These are phyloP conservation scores for Cyphomyrus plagiostoma DNA, from an alignment of 2,113 vertebrate genomes.

Conservation along the genomic window DNA sequence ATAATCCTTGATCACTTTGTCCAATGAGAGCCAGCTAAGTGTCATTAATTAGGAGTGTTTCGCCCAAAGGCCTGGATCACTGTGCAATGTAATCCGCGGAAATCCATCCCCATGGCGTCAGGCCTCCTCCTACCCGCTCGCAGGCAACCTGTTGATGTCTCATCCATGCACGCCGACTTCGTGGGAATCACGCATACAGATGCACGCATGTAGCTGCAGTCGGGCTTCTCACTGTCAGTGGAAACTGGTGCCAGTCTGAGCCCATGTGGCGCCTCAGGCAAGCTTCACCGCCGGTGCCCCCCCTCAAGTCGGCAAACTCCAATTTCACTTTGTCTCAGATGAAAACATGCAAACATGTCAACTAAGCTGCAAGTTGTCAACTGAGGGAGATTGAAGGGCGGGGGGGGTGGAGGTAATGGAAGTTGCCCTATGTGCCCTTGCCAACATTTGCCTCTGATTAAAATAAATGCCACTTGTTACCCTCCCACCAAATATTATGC, in stretches of 20 bases:
- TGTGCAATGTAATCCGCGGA: background rate
- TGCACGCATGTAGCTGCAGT: background rate
- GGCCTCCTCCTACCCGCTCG: background rate
- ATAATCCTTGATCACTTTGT: conserved; percentile 5
- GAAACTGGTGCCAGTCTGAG: background rate
- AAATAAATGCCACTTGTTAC: background rate
- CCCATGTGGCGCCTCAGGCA: background rate
- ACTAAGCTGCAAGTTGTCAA: background rate
- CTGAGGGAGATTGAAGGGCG: background rate
- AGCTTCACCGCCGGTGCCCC: background rate
- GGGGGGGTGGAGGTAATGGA: background rate
- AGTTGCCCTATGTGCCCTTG: background rate
- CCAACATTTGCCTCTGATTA: background rate
- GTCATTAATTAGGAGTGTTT: conserved; percentile 4
- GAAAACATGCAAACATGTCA: conserved; percentile 1
- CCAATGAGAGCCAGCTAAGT: conserved; percentile 10
- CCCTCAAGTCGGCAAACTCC: background rate
- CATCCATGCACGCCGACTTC: background rate
- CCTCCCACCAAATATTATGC: background rate
- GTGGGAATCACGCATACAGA: background rate
- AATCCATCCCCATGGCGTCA: background rate
- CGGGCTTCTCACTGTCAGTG: background rate
- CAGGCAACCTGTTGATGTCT: background rate
- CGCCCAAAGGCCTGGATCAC: background rate
- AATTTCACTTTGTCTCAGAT: background rate